These are phyloP conservation scores for Drosophila pseudotakahashii DNA, from an alignment of 2,888 invertebrate species.

Conservation along the genomic window DNA sequence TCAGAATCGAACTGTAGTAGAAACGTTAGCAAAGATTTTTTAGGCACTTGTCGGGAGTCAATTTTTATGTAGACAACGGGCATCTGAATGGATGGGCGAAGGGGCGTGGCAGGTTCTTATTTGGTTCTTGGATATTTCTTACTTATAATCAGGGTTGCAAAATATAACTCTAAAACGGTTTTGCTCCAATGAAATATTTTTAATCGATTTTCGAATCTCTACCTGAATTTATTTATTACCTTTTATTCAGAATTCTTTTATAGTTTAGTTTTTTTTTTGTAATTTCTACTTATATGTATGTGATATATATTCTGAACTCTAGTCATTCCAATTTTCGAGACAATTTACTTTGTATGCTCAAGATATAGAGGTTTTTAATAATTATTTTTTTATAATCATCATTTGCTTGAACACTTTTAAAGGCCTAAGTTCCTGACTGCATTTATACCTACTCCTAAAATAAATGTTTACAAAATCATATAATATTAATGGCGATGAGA, in stretches of 20 bases:
- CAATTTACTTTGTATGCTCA: not conserved
- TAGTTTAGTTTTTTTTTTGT: not conserved
- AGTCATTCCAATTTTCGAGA: not conserved
- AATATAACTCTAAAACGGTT: not conserved
- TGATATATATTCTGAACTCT: constrained; percentile 4
- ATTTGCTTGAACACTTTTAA: not conserved
- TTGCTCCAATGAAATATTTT: not conserved
- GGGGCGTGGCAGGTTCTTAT: constrained; percentile 11
- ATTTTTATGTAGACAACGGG: constrained; percentile 31
- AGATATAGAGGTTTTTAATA: too few species aligned
- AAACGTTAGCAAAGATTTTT: constrained; percentile 35
- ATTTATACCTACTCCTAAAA: constrained; percentile 1
- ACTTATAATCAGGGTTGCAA: not conserved
- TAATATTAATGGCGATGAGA: not conserved
- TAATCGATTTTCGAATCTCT: not conserved
- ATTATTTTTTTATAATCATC: not conserved
- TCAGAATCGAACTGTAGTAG: constrained; percentile 39
- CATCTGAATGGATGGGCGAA: constrained; percentile 17
- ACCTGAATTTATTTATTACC: not conserved
- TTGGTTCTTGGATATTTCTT: not conserved
- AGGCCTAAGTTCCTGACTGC: constrained; percentile 28
- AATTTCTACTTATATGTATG: not conserved
- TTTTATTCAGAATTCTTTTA: not conserved
- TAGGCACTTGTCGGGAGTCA: constrained; percentile 41
- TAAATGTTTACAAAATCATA: not conserved